Evolutionary conservation across 1,140 invertebrate genomes (phyloP), one percentile per base, ranked within the genome.

Genomic region (Drosophila lowei): DNA sequence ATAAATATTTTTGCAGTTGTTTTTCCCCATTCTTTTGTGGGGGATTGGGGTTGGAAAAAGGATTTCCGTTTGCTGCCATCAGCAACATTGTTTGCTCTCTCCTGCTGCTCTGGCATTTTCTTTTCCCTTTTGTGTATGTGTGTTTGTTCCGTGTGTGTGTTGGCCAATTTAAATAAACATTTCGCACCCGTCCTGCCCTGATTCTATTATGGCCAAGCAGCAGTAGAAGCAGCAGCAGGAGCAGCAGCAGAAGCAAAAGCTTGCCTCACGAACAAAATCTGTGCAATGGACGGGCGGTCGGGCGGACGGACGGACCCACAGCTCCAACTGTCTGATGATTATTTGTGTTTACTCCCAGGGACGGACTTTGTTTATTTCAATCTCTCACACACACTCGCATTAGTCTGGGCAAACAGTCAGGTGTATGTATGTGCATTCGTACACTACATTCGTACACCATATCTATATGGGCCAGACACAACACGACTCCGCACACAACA

Each of bases 1-100:
- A 86, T 88, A 86, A 86, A 86, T 86, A 86, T 86, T 86, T 81
- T 86, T 86, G 68, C 83, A 81, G 77, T 85, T 86, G 83, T 81
- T 81, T 86, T 81, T 66, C 64, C 41, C 11, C 34, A 38, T 38
- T 38, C 34, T 68, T 56, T 34, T 57, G 63, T 57, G 67, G 57
- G 43, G 2, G 2, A 43, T 28, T 7, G 47, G 7, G 13, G 8
- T n/a, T 8, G 11, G n/a, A 11, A 77, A 85, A 86, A 81, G 81
- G 81, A 86, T 81, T 86, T 85, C 81, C 81, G 77, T 85, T 85
- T 66, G 65, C 65, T 68, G 63, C 79, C 60, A 72, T 72, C 48
- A 66, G 72, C 63, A 67, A 44, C 75, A 76, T 76, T 75, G 52
- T 52, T 64, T 64, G 62, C 68, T 71, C 42, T 72, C 73, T 11